Evolutionary conservation across 2,113 vertebrate genomes (phyloP), one percentile per base, ranked within the genome.

Genomic region (Sphaerodactylus townsendi): DNA sequence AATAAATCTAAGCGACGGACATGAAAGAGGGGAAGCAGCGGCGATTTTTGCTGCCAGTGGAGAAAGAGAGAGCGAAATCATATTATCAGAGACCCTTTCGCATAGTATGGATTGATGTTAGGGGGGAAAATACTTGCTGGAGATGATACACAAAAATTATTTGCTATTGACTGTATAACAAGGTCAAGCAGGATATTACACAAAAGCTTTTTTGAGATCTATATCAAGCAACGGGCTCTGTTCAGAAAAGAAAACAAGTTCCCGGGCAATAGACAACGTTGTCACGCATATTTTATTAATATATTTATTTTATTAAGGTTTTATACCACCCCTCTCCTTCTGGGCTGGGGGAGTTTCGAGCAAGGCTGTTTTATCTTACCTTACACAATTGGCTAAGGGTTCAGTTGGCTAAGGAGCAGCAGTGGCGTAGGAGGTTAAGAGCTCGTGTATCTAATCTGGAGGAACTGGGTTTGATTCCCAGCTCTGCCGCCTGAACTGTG

Each of bases 81-180:
- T 77, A 70, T 85, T 85, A 79, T 84, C 83, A 90, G 76, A 91
- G 91, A 91, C 82, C 46, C 66, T 84, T 92, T 88, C 86, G 86
- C 56, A 90, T 90, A 73, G 78, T 68, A 50, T 25, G 77, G 87
- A 72, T 44, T 91, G 77, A 85, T 89, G 79, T 76, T 41, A 33
- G 71, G 39, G 64, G 89, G 75, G 37, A 77, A 33, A 79, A 82
- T 88, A 92, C 1, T 79, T 90, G 86, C 84, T 6, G 78, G 94
- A 92, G 88, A 86, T 65, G 74, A 74, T 7, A 86, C 37, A 79
- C 90, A 28, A 88, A 75, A 62, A 62, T 87, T 78, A 65, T 90
- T 93, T 93, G 77, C 46, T 90, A 56, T 92, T 88, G 87, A 80
- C 62, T 85, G 53, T 84, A 44, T 71, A 91, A 88, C 76, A 83